These are phyloP conservation scores for Augiades crinisus DNA, from an alignment of 2,888 invertebrate species.

Conservation along the genomic window DNA sequence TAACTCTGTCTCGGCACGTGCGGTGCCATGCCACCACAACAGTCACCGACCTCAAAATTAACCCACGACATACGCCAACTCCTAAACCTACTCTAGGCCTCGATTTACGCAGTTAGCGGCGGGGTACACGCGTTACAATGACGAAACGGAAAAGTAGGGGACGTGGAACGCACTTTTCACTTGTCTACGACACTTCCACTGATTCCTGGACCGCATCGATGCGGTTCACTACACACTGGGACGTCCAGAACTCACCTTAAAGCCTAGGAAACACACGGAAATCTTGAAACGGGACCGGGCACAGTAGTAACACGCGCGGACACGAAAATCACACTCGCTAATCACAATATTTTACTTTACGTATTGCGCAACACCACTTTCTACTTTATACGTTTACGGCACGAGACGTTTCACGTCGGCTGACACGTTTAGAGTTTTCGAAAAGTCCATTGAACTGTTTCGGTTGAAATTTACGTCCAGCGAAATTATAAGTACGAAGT, in stretches of 20 bases:
- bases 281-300: constrained; percentile 67
- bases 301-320: constrained; percentile 68
- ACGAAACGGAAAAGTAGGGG: constrained; percentile 44
- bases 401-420: constrained; percentile 63
- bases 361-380: constrained; percentile 64
- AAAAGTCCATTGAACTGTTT: constrained; percentile 81
- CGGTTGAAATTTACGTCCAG: constrained; percentile 80
- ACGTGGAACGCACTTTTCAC: constrained; percentile 36
- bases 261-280: constrained; percentile 59
- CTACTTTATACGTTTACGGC: constrained; percentile 59
- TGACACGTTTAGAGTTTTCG: constrained; percentile 72
- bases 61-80: constrained; percentile 28
- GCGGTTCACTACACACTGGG: background rate
- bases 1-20: constrained; percentile 54
- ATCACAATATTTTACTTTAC: constrained; percentile 66
- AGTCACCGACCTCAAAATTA: constrained; percentile 28
- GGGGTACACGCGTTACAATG: constrained; percentile 36
- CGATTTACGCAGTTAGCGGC: constrained; percentile 52
- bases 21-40: constrained; percentile 34
- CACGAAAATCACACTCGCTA: constrained; percentile 69
- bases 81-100: constrained; percentile 12
- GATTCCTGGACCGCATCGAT: constrained; percentile 21
- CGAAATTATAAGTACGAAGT: constrained; percentile 81
- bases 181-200: constrained; percentile 26
- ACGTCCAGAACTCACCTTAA: constrained; percentile 55